A percentile compares a stretch with the other conserved stretches of the same genome.
phyloP scores from a whole-genome alignment of 23 tunicate species.

The Botrylloides violaceus region DNA sequence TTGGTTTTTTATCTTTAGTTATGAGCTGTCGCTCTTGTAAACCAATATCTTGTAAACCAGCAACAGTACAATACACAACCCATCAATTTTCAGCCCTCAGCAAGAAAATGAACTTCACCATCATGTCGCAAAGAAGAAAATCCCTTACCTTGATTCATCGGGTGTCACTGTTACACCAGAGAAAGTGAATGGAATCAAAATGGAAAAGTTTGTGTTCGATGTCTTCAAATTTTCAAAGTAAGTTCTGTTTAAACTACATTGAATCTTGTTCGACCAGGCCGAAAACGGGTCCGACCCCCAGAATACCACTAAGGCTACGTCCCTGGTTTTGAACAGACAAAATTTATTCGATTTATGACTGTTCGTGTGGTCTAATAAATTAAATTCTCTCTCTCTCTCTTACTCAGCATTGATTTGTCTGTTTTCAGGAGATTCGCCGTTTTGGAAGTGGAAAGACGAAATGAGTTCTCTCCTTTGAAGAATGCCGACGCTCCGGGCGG shows the following conservation, averaged over 20 bases:
- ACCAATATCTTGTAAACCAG: too few relatives aligned
- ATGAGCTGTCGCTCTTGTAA: too few relatives aligned
- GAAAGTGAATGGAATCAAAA: conserved; percentile 79
- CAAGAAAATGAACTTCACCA: conserved; percentile 51
- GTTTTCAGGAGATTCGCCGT: conserved; percentile 65
- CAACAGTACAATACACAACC: too few relatives aligned
- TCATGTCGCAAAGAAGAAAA: conserved; percentile 95
- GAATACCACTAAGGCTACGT: too few relatives aligned
- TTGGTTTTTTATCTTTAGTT: too few relatives aligned
- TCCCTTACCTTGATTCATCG: conserved; percentile 51
- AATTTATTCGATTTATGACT: too few relatives aligned
- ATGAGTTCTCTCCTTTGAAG: conserved; percentile 97
- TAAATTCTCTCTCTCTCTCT: too few relatives aligned
- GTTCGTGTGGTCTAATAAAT: too few relatives aligned
- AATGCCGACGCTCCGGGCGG: conserved; percentile 52
- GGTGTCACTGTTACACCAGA: conserved; percentile 63
- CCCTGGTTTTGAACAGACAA: too few relatives aligned
- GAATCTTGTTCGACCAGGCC: too few relatives aligned
- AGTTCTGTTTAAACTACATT: conserved; percentile 2
- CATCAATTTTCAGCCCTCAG: conserved; percentile 1
- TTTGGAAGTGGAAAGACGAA: conserved; percentile 76
- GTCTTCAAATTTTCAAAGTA: conserved; percentile 90
- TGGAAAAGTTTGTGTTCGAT: conserved; percentile 98
- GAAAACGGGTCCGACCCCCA: too few relatives aligned
- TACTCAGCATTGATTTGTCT: too few relatives aligned